Conservation (phyloP, 2,113 vertebrate species). For the Gymnocephalus cernua region DNA sequence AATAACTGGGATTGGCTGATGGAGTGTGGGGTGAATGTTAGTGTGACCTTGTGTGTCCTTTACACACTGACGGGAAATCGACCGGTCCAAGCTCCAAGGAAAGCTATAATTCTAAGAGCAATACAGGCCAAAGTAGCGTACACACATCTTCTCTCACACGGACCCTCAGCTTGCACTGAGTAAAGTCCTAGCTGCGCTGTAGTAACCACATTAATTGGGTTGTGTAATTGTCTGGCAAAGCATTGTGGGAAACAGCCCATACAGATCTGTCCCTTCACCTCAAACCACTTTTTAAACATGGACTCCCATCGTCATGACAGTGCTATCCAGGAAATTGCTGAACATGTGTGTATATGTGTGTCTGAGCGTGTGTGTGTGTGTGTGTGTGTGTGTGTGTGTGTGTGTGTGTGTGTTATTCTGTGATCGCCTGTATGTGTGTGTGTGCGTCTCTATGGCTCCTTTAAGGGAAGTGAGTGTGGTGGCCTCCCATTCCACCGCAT, state of each 20-base stretch:
- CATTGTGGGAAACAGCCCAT: conserved; percentile 76
- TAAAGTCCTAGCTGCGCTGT: conserved; percentile 55
- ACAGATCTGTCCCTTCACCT: conserved; percentile 73
- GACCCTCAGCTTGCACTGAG: conserved; percentile 35
- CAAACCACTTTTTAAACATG: conserved; percentile 80
- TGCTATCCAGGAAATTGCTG: conserved; percentile 76
- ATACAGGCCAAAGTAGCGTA: conserved; percentile 63
- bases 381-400: conserved; percentile 32
- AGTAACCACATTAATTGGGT: conserved; percentile 83
- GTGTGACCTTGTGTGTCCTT: conserved; percentile 75
- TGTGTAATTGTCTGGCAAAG: conserved; percentile 82
- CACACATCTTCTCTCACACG: conserved; percentile 35
- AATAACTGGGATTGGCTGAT: conserved; percentile 68
- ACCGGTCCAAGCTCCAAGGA: conserved; percentile 73
- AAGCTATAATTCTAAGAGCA: conserved; percentile 78
- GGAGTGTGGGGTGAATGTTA: conserved; percentile 77
- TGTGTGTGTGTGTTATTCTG: conserved; percentile 28
- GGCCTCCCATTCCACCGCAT: conserved; percentile 77
- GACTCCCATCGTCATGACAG: conserved; percentile 73
- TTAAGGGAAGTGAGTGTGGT: conserved; percentile 78
- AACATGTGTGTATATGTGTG: conserved; percentile 53
- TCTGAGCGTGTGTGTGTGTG: conserved; percentile 19
- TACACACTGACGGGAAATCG: conserved; percentile 78
- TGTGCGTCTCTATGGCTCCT: conserved; percentile 68
- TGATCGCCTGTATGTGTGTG: conserved; percentile 43